Percentiles rank a stretch among this genome's conserved stretches.
These are phyloP conservation scores for Odontamblyopus rebecca DNA, from an alignment of 2,797 vertebrate species.

Conservation along the genomic window DNA sequence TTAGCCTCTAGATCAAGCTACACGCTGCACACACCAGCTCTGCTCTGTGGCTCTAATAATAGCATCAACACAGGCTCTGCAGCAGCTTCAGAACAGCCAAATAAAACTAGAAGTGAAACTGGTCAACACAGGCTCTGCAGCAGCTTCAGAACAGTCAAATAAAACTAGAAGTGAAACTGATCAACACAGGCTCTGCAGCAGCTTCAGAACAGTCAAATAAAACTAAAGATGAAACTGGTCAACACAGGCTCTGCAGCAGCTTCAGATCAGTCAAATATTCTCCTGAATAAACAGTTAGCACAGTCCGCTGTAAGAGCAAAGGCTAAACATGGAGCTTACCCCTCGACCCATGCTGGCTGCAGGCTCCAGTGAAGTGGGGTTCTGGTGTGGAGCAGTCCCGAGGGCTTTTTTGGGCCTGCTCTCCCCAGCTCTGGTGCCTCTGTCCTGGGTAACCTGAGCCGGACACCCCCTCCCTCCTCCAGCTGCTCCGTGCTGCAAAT, in stretches of 20 bases:
- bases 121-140: not conserved
- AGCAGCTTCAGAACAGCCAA: not conserved
- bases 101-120: not conserved
- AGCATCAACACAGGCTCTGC: not conserved
- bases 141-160: not conserved
- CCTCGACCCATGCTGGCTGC: constrained; percentile 73
- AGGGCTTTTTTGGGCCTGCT: constrained; percentile 71
- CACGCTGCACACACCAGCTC: not conserved
- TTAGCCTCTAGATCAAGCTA: not conserved
- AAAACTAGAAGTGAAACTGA: not conserved
- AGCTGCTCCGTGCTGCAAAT: constrained; percentile 2
- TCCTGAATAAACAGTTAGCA: not conserved
- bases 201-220: not conserved
- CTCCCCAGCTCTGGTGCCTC: constrained; percentile 14
- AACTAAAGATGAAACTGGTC: not conserved
- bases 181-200: not conserved
- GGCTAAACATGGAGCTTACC: constrained; percentile 58
- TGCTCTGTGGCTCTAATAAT: not conserved
- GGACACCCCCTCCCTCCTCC: constrained; percentile 13
- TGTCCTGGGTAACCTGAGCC: constrained; percentile 33
- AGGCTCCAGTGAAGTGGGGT: constrained; percentile 36
- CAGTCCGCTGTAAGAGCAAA: not conserved
- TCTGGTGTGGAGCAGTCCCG: constrained; percentile 47
- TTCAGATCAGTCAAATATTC: not conserved
- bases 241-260: not conserved